These are phyloP conservation scores for Semibalanus balanoides DNA, from an alignment of 1,140 invertebrate species.

Conservation along the genomic window DNA sequence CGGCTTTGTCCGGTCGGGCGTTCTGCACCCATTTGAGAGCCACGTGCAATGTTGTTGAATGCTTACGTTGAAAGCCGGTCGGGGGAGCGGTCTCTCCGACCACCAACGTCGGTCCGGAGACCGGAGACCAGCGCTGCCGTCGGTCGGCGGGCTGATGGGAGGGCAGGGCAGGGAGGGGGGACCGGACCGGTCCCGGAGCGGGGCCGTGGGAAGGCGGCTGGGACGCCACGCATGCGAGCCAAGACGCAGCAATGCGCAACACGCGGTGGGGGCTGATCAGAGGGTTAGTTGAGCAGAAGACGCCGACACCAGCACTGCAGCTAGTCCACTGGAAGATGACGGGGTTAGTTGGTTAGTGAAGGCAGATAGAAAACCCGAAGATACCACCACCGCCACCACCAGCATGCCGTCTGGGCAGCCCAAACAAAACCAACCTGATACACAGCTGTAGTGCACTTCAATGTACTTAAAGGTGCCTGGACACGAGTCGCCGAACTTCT, in stretches of 20 bases:
- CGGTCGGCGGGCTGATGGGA: not conserved
- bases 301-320: too few species aligned
- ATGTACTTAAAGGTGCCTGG: conserved; percentile 84
- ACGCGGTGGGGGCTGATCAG: too few species aligned
- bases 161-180: too few species aligned
- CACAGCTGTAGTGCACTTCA: conserved; percentile 84
- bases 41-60: too few species aligned
- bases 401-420: not conserved
- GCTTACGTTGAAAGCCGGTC: not conserved
- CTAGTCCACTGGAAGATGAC: not conserved
- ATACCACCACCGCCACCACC: not conserved
- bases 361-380: not conserved
- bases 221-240: too few species aligned
- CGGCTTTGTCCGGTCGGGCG: not conserved
- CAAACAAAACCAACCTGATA: conserved; percentile 17
- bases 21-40: not conserved
- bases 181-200: not conserved
- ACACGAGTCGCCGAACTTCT: conserved; percentile 83
- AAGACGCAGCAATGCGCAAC: too few species aligned
- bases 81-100: not conserved
- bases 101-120: too few species aligned
- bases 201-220: not conserved
- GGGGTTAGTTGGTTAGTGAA: not conserved
- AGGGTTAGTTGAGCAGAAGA: too few species aligned
- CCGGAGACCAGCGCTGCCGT: too few species aligned